These are phyloP conservation scores for Lota lota DNA, from an alignment of 2,113 vertebrate species.

Conservation along the genomic window DNA sequence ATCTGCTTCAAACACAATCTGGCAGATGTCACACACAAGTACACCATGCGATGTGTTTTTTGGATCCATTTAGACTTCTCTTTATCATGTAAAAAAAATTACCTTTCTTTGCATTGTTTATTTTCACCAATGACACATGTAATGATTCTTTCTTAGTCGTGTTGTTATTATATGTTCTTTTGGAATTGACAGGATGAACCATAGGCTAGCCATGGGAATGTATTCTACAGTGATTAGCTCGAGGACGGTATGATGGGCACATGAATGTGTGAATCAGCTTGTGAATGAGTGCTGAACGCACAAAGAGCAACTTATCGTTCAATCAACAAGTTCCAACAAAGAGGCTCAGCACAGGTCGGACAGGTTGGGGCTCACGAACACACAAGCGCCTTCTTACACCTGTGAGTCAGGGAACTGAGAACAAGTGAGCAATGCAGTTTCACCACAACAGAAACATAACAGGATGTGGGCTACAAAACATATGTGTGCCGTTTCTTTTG, in stretches of 20 bases:
- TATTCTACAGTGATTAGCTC: conserved; percentile 24
- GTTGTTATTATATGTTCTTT: too few relatives aligned
- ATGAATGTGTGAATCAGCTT: conserved; percentile 21
- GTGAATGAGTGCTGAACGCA: conserved; percentile 25
- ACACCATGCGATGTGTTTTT: too few relatives aligned
- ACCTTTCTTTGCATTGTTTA: too few relatives aligned
- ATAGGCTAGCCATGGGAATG: conserved; percentile 24
- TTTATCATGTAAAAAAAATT: too few relatives aligned
- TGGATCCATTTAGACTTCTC: too few relatives aligned
- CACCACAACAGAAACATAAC: conserved; percentile 43
- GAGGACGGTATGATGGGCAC: conserved; percentile 16
- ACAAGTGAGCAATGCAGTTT: conserved; percentile 49
- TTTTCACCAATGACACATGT: too few relatives aligned
- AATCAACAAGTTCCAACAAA: conserved; percentile 42
- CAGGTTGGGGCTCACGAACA: conserved; percentile 5
- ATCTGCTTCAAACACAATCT: conserved; percentile 33
- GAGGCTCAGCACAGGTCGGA: neutral
- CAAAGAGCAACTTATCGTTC: conserved; percentile 7
- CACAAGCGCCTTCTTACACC: conserved; percentile 35
- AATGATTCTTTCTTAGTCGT: too few relatives aligned
- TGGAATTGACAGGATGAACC: conserved; percentile 53
- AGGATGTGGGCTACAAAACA: conserved; percentile 63
- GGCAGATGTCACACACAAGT: conserved; percentile 18
- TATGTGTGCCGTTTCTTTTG: conserved; percentile 27
- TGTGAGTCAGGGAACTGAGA: conserved; percentile 57